phyloP scores from a whole-genome alignment of 2,113 vertebrate species.

The Heptranchias perlo region DNA sequence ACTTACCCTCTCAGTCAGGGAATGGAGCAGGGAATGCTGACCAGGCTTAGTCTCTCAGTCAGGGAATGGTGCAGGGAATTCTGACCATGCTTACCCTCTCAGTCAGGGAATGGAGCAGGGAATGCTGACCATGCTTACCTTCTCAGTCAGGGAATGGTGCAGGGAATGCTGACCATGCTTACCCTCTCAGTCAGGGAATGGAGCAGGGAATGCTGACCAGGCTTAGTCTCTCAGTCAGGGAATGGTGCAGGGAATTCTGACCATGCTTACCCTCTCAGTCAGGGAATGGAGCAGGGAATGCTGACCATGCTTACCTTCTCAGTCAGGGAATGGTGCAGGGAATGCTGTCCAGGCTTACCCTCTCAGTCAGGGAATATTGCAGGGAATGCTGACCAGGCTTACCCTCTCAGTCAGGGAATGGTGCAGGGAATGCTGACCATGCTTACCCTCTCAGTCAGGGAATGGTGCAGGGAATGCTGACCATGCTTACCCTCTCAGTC shows the following conservation, averaged over 20 bases:
- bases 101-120: neutral
- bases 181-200: neutral
- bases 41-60: neutral
- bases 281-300: neutral
- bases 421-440: neutral
- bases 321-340: no score
- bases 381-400: neutral
- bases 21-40: neutral
- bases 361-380: neutral
- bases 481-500: neutral
- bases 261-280: no score
- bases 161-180: neutral
- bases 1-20: neutral
- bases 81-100: no score
- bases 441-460: no score
- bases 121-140: neutral
- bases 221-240: neutral
- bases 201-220: neutral
- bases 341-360: neutral
- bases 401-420: neutral
- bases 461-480: neutral
- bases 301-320: neutral
- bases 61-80: neutral
- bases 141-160: no score
- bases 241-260: neutral